Base-by-base conservation (phyloP, 37 sponge, comb jelly and placozoan genomes). In the Mnemiopsis leidyi region DNA sequence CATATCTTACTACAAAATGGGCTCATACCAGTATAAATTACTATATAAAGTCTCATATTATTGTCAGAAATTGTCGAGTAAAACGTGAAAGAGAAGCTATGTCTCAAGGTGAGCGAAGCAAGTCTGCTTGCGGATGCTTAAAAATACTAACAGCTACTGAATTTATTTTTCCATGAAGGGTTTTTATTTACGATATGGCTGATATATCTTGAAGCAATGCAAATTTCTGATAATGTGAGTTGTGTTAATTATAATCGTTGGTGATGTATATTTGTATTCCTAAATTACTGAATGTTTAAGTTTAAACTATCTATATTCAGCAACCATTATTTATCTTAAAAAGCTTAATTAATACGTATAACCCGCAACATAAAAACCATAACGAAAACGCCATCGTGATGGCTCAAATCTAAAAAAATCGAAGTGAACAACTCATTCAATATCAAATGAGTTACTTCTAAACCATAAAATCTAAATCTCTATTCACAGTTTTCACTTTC, bases 211-310 rank as follows among this genome's bases (percentile, higher is more conserved):
- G n/a, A n/a, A n/a, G n/a, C n/a, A n/a, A n/a, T n/a, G n/a, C n/a
- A n/a, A n/a, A n/a, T n/a, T n/a, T n/a, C n/a, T n/a, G n/a, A n/a
- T n/a, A n/a, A n/a, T 71, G 75, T 71, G 75, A 71, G 26, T 71
- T 7, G 5, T 71, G 75, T 71, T 71, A 71, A 71, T 71, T 71
- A 5, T 71, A 29, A 71, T 71, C 20, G 23, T 23, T 71, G 23
- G 75, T 71, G 68, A 67, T 71, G 75, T 29, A 71, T 23, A 28
- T 71, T 28, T 71, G 31, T 71, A 71, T 71, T 18, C 75, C 61
- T 48, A 48, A 48, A 18, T 48, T 48, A 13, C 13, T 48, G 61
- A 48, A n/a, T n/a, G n/a, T n/a, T n/a, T n/a, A n/a, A n/a, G n/a
- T n/a, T n/a, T n/a, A n/a, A n/a, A n/a, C n/a, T n/a, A n/a, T n/a